These are phyloP conservation scores for Ashinkailepas kermadecensis DNA, from an alignment of 2,888 invertebrate species.

Conservation along the genomic window DNA sequence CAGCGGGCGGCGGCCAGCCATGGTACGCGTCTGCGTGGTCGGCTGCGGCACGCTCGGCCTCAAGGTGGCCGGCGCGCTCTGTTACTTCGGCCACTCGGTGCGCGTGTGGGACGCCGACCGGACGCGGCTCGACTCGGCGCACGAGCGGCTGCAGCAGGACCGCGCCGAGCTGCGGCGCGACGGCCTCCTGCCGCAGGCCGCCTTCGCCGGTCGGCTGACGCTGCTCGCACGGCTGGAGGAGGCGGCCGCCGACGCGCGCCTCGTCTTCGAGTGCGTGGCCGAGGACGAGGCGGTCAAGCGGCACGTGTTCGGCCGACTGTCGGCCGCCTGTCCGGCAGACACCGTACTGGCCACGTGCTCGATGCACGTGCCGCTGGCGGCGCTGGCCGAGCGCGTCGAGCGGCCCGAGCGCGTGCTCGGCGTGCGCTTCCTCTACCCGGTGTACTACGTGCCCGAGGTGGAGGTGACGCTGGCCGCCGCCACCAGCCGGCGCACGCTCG, in stretches of 20 bases:
- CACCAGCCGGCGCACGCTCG: slow-evolving; percentile 41
- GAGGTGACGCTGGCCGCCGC: slow-evolving; percentile 36
- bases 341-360: background rate
- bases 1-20: slow-evolving; percentile 27
- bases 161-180: slow-evolving; percentile 41
- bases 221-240: slow-evolving; percentile 40
- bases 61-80: slow-evolving; percentile 43
- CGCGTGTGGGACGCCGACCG: slow-evolving; percentile 42
- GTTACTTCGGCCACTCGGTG: slow-evolving; percentile 42
- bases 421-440: slow-evolving; percentile 45
- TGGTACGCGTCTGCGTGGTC: slow-evolving; percentile 44
- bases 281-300: slow-evolving; percentile 43
- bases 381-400: slow-evolving; percentile 33
- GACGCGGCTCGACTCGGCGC: slow-evolving; percentile 40
- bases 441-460: slow-evolving; percentile 45
- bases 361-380: background rate
- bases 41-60: slow-evolving; percentile 45
- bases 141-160: slow-evolving; percentile 42
- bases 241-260: slow-evolving; percentile 43
- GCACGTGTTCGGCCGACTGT: background rate
- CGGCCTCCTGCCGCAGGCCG: slow-evolving; percentile 41
- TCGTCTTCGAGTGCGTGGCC: slow-evolving; percentile 44
- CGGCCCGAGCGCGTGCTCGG: slow-evolving; percentile 41
- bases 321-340: background rate
- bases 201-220: slow-evolving; percentile 40